Evolutionary conservation across 2,113 vertebrate species (phyloP).

Genomic region (Leucosticte australis): DNA sequence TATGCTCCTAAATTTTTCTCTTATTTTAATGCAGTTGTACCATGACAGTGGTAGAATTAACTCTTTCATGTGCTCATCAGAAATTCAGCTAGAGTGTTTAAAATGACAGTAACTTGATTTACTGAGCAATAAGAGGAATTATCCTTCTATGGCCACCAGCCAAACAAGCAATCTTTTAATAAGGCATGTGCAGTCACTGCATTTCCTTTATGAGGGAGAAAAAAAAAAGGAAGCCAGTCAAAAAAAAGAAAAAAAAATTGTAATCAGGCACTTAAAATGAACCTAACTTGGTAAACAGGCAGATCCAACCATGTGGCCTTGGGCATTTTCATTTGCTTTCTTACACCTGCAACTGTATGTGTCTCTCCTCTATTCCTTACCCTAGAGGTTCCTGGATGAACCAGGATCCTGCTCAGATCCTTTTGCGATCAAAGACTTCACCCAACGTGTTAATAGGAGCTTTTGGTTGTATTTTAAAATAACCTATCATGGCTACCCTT

Average conservation of each 20-base stretch:
- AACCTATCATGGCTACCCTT: background rate
- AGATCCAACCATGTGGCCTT: background rate
- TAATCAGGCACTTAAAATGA: background rate
- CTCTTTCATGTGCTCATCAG: background rate
- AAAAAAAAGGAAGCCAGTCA: background rate
- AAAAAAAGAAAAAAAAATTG: background rate
- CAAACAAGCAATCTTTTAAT: slow-evolving; percentile 39
- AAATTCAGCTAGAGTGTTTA: slow-evolving; percentile 13
- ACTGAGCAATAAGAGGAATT: slow-evolving; percentile 24
- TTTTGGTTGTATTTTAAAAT: background rate
- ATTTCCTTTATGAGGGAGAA: background rate
- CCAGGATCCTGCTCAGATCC: background rate
- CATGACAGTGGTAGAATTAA: background rate
- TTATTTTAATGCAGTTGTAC: background rate
- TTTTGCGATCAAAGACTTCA: background rate
- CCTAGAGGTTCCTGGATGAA: background rate
- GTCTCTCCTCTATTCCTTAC: background rate
- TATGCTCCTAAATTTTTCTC: background rate
- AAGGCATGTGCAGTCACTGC: background rate
- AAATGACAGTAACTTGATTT: slow-evolving; percentile 19
- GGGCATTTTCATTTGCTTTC: background rate
- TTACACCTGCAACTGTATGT: background rate
- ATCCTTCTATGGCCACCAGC: background rate
- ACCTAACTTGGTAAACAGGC: background rate
- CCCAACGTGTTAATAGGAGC: background rate